Percentiles rank a stretch among this genome's conserved stretches.
phyloP scores from a whole-genome alignment of 2,113 vertebrate species.

The Sardina pilchardus region DNA sequence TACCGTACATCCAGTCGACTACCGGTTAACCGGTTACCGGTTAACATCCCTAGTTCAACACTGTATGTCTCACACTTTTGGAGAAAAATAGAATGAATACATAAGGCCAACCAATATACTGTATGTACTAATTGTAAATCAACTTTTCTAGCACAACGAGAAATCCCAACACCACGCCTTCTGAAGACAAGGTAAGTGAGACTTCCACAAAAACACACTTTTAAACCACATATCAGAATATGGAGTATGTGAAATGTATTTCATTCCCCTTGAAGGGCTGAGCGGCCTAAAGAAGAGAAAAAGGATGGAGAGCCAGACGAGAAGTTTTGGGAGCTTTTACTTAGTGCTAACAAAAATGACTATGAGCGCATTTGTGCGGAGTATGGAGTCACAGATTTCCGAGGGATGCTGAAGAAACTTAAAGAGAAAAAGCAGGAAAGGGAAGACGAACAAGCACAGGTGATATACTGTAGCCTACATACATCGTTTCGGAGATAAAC shows the following conservation, averaged over 20 bases:
- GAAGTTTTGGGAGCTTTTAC: conserved; percentile 80
- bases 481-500: too few species aligned
- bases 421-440: conserved; percentile 74
- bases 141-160: conserved; percentile 23
- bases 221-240: background rate
- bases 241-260: background rate
- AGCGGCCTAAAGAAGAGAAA: conserved; percentile 36
- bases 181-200: conserved; percentile 70
- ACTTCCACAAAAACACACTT: background rate
- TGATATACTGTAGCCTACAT: too few species aligned
- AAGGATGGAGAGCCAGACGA: conserved; percentile 68
- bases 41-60: too few species aligned
- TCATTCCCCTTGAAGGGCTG: conserved; percentile 42
- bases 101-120: background rate
- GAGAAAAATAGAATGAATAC: background rate
- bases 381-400: conserved; percentile 82
- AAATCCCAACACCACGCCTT: conserved; percentile 62
- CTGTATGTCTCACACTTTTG: background rate
- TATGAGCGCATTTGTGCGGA: conserved; percentile 83
- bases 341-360: conserved; percentile 81
- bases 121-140: background rate
- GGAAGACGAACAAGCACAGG: conserved; percentile 73
- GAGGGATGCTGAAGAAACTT: conserved; percentile 83
- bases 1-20: too few species aligned
- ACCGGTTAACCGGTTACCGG: too few species aligned